A percentile compares a stretch with the other conserved stretches of the same genome.
Evolutionary conservation across 2,797 vertebrate genomes (phyloP).

Genomic region (Malurus leucopterus): DNA sequence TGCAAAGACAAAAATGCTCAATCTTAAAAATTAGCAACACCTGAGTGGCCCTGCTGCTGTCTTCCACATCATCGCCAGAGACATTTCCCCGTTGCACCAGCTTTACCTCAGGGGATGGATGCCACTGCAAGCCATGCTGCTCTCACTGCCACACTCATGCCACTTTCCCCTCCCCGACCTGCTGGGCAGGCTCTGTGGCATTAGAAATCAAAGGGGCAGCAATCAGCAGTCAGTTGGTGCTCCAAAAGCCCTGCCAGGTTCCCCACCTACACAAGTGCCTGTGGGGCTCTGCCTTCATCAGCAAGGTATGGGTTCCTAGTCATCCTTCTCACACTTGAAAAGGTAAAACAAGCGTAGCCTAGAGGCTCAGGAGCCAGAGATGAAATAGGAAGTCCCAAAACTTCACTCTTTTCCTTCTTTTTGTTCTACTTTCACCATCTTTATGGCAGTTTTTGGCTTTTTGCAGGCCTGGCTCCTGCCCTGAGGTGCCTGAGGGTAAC

Average conservation of each 20-base stretch:
- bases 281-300: neutral
- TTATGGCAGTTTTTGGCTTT: neutral
- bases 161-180: neutral
- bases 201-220: neutral
- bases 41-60: neutral
- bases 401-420: neutral
- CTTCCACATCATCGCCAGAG: constrained; percentile 30
- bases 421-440: neutral
- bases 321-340: neutral
- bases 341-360: neutral
- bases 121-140: neutral
- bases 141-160: neutral
- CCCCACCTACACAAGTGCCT: neutral
- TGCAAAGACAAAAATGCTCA: neutral
- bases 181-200: neutral
- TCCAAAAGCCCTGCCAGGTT: neutral
- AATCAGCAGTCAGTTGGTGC: neutral
- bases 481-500: neutral
- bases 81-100: neutral
- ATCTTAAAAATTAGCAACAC: constrained; percentile 48
- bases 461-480: neutral
- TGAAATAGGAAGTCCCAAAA: neutral
- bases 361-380: neutral
- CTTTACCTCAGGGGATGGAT: neutral
- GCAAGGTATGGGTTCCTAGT: neutral